Percentiles rank a stretch among this genome's conserved stretches.
Evolutionary conservation across 2,888 invertebrate genomes (phyloP).

Genomic region (Alsophila aescularia): DNA sequence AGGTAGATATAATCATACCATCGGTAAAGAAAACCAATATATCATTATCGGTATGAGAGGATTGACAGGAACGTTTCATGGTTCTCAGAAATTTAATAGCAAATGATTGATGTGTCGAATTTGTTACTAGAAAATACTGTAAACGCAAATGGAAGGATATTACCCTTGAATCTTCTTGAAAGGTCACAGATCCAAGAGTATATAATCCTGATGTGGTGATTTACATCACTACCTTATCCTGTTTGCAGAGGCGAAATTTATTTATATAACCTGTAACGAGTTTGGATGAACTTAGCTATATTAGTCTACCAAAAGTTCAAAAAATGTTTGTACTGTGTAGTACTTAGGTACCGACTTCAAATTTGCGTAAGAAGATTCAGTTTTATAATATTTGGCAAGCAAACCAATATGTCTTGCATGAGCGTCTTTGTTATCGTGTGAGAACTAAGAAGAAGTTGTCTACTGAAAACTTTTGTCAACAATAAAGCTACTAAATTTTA

Average conservation of each 20-base stretch:
- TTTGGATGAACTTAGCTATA: slow-evolving; percentile 25
- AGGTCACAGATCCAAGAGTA: slow-evolving; percentile 14
- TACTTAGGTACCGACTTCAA: too few relatives aligned
- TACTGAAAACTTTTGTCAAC: too few relatives aligned
- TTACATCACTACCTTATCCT: slow-evolving; percentile 23
- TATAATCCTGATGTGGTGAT: slow-evolving; percentile 20
- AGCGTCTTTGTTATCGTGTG: too few relatives aligned
- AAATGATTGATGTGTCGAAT: not conserved
- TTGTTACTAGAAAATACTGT: not conserved
- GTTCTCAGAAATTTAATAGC: too few relatives aligned
- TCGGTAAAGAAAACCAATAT: too few relatives aligned
- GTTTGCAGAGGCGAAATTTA: slow-evolving; percentile 13
- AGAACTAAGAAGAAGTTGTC: too few relatives aligned
- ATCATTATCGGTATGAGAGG: too few relatives aligned
- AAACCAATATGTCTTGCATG: too few relatives aligned
- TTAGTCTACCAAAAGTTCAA: not conserved
- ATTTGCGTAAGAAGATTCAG: not conserved
- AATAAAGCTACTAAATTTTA: too few relatives aligned
- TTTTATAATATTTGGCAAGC: not conserved
- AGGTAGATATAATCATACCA: too few relatives aligned
- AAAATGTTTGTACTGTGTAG: not conserved
- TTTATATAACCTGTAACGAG: slow-evolving; percentile 18
- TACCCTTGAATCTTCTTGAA: slow-evolving; percentile 5
- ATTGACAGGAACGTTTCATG: too few relatives aligned
- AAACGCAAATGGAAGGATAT: not conserved